phyloP scores from a whole-genome alignment of 2,888 invertebrate genomes.

The Drosophila paramelanica region DNA sequence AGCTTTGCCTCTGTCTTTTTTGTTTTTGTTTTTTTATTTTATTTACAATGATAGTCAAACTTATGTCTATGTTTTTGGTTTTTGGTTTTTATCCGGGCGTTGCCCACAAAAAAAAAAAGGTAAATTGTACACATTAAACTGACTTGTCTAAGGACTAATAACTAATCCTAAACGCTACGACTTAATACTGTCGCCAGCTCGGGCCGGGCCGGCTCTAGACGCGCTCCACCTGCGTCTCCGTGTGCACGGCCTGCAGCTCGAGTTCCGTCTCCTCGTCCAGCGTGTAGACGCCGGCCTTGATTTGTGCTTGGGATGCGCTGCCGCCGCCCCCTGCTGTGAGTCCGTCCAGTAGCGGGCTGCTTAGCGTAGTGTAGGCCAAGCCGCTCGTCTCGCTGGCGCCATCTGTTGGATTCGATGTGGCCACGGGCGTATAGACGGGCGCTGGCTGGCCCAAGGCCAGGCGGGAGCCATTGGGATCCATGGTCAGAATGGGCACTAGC shows the following conservation, averaged over 20 bases:
- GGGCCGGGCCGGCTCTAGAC: slow-evolving; percentile 52
- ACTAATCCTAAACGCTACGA: slow-evolving; percentile 60
- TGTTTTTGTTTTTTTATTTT: background rate
- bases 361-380: slow-evolving; percentile 52
- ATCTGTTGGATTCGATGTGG: slow-evolving; percentile 14
- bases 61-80: slow-evolving; percentile 40
- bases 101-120: slow-evolving; percentile 35
- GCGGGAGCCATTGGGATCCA: slow-evolving; percentile 82
- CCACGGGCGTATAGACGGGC: slow-evolving; percentile 55
- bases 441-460: slow-evolving; percentile 44
- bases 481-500: slow-evolving; percentile 85
- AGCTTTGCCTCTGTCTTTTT: background rate
- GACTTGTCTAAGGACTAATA: slow-evolving; percentile 48
- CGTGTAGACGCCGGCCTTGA: slow-evolving; percentile 86
- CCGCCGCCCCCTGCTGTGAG: slow-evolving; percentile 46
- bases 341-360: slow-evolving; percentile 75
- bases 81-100: slow-evolving; percentile 26
- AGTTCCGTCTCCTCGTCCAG: slow-evolving; percentile 87
- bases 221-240: slow-evolving; percentile 81
- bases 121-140: slow-evolving; percentile 36
- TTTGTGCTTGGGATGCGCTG: slow-evolving; percentile 11
- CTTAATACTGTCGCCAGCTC: slow-evolving; percentile 43
- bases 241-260: slow-evolving; percentile 85
- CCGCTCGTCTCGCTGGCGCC: slow-evolving; percentile 36
- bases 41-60: slow-evolving; percentile 61